Base-by-base conservation (phyloP, 2,888 invertebrate species). In the Pyralis farinalis region DNA sequence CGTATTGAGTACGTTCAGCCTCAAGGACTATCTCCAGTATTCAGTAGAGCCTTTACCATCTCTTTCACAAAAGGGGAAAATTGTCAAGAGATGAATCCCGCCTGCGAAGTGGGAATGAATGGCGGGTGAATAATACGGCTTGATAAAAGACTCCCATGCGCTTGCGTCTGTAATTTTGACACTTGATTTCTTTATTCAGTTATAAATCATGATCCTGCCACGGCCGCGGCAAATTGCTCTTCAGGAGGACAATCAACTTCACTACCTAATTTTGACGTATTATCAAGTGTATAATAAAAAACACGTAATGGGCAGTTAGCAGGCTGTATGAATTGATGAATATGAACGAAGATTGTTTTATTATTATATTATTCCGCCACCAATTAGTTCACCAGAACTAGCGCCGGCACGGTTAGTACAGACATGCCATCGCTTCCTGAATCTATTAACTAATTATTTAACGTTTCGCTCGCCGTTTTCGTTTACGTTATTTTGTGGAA, bases 141-240 rank as follows among this genome's bases (percentile, higher is more conserved):
- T 25, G 25, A 25, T 25, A 25, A 25, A 25, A 25, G 25, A n/a
- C n/a, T 25, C 25, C n/a, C 5, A 8, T 25, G 25, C 25, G 25
- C 25, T 20, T 22, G 34, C 27, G n/a, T 12, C 35, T 12, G 25
- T 25, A 35, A 35, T 27, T 25, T n/a, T 20, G 11, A 30, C 30
- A 31, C 10, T 12, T 31, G 22, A 31, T 37, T 30, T 37, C 37
- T 37, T 37, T 11, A 37, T 21, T 11, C 36, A 25, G 7, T 7
- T 25, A 25, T 25, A 25, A 25, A 25, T 25, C 25, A 25, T 25
- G 25, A n/a, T 7, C 5, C 7, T 25, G 25, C 25, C 2, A 7
- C 8, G 25, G 25, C 7, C 25, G 25, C 21, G 25, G 25, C 3
- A 25, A 25, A 25, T 25, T 25, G n/a, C 25, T 8, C 7, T 25